Evolutionary conservation across 1,140 invertebrate species (phyloP).

Genomic region (Lepidostoma basale): DNA sequence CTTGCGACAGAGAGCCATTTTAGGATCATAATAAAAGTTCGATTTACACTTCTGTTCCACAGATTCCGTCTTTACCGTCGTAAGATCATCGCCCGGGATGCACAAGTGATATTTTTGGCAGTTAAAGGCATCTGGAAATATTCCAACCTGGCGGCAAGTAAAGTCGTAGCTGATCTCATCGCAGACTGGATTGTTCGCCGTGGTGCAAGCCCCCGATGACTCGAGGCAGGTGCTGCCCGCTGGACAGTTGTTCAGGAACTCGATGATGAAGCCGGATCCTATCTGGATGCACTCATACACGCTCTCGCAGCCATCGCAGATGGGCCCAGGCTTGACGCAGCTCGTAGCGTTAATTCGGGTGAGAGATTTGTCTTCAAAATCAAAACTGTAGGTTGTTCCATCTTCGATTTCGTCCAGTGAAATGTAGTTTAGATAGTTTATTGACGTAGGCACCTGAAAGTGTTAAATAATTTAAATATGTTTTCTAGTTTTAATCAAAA

Average conservation of each 20-base stretch:
- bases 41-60: neutral
- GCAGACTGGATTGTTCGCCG: constrained; percentile 14
- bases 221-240: constrained; percentile 6
- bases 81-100: constrained; percentile 38
- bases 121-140: constrained; percentile 55
- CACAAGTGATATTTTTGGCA: constrained; percentile 56
- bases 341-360: no score
- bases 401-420: no score
- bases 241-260: neutral
- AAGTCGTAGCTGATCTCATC: constrained; percentile 8
- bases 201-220: constrained; percentile 10
- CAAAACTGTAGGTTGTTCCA: no score
- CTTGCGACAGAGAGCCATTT: constrained; percentile 8
- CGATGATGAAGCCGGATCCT: neutral
- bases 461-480: no score
- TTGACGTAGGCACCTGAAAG: no score
- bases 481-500: no score
- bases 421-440: no score
- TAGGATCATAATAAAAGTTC: constrained; percentile 22
- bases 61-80: neutral
- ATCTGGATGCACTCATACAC: constrained; percentile 4
- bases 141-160: constrained; percentile 42
- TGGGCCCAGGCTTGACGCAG: constrained; percentile 23
- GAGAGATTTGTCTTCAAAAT: no score
- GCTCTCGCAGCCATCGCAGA: constrained; percentile 26